Percentiles rank a stretch among this genome's conserved stretches.
phyloP scores from a whole-genome alignment of 2,888 invertebrate species.

The Petrophora chlorosata region DNA sequence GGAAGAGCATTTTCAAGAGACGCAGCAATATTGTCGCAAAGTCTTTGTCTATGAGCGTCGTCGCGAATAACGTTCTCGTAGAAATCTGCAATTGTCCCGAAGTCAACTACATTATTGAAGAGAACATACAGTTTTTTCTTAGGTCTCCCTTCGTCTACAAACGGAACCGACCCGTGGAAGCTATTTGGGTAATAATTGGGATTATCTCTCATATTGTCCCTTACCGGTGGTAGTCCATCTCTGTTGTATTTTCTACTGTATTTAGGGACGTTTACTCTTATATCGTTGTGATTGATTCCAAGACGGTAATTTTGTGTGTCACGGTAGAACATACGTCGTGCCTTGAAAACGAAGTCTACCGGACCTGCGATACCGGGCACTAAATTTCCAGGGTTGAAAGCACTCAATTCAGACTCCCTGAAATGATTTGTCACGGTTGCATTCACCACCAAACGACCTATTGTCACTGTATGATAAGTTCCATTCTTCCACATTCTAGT shows the following conservation, averaged over 20 bases:
- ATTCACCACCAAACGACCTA: slow-evolving; percentile 76
- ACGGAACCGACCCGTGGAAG: slow-evolving; percentile 48
- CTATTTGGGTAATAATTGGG: slow-evolving; percentile 53
- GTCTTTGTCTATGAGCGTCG: slow-evolving; percentile 38
- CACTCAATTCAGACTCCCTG: slow-evolving; percentile 77
- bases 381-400: slow-evolving; percentile 64
- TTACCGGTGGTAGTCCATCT: slow-evolving; percentile 45
- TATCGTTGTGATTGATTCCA: slow-evolving; percentile 47
- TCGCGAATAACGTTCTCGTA: slow-evolving; percentile 86
- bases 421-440: slow-evolving; percentile 77
- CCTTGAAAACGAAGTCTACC: slow-evolving; percentile 79
- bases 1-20: slow-evolving; percentile 23
- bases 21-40: slow-evolving; percentile 21
- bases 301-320: slow-evolving; percentile 79
- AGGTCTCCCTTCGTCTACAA: slow-evolving; percentile 41
- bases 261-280: slow-evolving; percentile 44
- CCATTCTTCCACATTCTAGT: slow-evolving; percentile 70
- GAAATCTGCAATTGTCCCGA: slow-evolving; percentile 87
- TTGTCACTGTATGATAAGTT: slow-evolving; percentile 73
- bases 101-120: slow-evolving; percentile 40
- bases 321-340: slow-evolving; percentile 71
- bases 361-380: slow-evolving; percentile 77
- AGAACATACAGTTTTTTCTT: slow-evolving; percentile 36
- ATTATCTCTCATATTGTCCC: slow-evolving; percentile 41
- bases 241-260: slow-evolving; percentile 44